A percentile compares a stretch with the other conserved stretches of the same genome.
Conservation (phyloP, 2,113 vertebrate genomes). For the Toxotes chatareus region DNA sequence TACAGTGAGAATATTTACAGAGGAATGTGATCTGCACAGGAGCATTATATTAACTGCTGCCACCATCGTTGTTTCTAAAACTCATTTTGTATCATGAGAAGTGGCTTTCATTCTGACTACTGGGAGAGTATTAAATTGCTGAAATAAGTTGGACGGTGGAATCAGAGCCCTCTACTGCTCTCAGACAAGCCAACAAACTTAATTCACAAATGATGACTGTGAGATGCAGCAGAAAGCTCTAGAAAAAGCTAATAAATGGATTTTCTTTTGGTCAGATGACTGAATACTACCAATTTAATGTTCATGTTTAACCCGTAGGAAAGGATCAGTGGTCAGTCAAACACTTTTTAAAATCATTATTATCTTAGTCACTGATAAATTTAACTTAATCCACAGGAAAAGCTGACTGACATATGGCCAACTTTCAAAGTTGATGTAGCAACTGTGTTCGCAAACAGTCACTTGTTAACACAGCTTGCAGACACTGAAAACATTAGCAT, state of each 20-base stretch:
- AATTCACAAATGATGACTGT: neutral
- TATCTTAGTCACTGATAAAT: neutral
- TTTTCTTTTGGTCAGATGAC: too few relatives aligned
- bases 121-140: neutral
- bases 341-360: neutral
- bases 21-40: slow-evolving; percentile 38
- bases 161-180: neutral
- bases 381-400: too few relatives aligned
- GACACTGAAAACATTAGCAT: neutral
- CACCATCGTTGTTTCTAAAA: slow-evolving; percentile 18
- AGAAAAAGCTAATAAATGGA: neutral
- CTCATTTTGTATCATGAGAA: neutral
- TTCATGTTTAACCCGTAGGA: neutral
- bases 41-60: slow-evolving; percentile 47
- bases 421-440: too few relatives aligned
- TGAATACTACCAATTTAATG: too few relatives aligned
- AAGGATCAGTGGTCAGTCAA: neutral
- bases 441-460: too few relatives aligned
- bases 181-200: neutral
- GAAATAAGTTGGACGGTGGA: neutral
- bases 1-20: slow-evolving; percentile 48
- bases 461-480: too few relatives aligned
- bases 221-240: neutral
- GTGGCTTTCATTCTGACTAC: neutral
- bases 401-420: too few relatives aligned